Conservation (phyloP, 2,888 invertebrate species). For the Drosophila nr. perissopoda region DNA sequence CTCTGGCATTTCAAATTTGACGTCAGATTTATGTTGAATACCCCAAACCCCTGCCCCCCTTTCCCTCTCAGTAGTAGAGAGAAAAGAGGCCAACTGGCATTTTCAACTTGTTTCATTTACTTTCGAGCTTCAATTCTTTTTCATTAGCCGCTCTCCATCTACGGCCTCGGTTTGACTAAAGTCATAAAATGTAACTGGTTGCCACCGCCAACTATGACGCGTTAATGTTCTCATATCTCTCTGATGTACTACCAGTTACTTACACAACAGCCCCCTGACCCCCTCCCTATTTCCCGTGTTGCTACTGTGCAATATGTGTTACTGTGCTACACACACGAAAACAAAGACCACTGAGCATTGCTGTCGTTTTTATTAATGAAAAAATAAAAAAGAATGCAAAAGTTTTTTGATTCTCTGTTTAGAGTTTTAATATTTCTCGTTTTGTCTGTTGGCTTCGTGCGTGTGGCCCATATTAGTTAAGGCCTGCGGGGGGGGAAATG, state of each 20-base stretch:
- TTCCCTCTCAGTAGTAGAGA: no score
- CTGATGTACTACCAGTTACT: slow-evolving; percentile 38
- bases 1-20: slow-evolving; percentile 59
- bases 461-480: slow-evolving; percentile 64
- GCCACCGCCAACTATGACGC: slow-evolving; percentile 54
- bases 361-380: slow-evolving; percentile 74
- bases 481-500: slow-evolving; percentile 11
- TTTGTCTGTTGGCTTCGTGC: slow-evolving; percentile 43
- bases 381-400: slow-evolving; percentile 59
- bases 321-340: slow-evolving; percentile 47
- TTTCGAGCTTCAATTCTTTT: slow-evolving; percentile 71
- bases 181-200: slow-evolving; percentile 78
- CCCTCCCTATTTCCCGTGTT: neutral
- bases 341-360: slow-evolving; percentile 31
- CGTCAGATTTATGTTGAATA: slow-evolving; percentile 52
- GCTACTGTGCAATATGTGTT: slow-evolving; percentile 60
- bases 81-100: slow-evolving; percentile 49
- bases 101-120: slow-evolving; percentile 70
- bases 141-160: slow-evolving; percentile 72
- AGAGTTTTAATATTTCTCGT: slow-evolving; percentile 13
- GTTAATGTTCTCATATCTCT: slow-evolving; percentile 70
- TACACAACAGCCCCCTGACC: neutral
- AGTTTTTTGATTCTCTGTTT: slow-evolving; percentile 41
- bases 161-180: slow-evolving; percentile 53
- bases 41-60: neutral